phyloP scores from a whole-genome alignment of 2,888 invertebrate species.

The Epinotia demarniana region DNA sequence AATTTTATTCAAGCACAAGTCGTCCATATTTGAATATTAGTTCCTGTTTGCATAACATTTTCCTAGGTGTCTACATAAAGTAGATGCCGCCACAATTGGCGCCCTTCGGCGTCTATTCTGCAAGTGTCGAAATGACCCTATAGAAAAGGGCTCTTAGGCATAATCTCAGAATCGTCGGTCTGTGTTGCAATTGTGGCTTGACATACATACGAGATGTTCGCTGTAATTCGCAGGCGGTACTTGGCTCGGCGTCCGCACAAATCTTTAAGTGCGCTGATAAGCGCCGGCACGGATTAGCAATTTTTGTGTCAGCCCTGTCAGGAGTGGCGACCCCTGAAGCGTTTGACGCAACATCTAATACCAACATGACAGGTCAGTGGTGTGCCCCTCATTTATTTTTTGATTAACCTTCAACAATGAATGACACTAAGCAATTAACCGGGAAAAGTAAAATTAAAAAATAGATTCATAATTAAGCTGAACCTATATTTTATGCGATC shows the following conservation, averaged over 20 bases:
- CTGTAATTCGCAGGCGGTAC: conserved; percentile 62
- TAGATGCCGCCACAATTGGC: conserved; percentile 9
- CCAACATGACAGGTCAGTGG: conserved; percentile 42
- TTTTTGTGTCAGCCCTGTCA: conserved; percentile 41
- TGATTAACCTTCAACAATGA: conserved; percentile 28
- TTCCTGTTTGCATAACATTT: conserved; percentile 3
- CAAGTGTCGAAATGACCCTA: conserved; percentile 60
- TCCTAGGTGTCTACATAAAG: neutral
- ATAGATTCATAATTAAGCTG: neutral
- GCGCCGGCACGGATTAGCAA: conserved; percentile 29
- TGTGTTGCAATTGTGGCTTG: conserved; percentile 75
- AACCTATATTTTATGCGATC: conserved; percentile 33
- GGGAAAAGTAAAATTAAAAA: neutral
- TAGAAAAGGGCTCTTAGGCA: conserved; percentile 76
- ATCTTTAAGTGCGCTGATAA: conserved; percentile 43
- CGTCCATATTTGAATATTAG: neutral
- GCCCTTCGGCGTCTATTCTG: conserved; percentile 38
- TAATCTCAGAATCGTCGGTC: conserved; percentile 65
- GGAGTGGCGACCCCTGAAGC: conserved; percentile 17
- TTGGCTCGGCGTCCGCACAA: conserved; percentile 52
- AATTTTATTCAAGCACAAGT: neutral
- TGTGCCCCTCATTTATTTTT: conserved; percentile 37
- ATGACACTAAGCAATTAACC: conserved; percentile 30
- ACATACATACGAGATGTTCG: conserved; percentile 71
- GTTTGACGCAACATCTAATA: conserved; percentile 41